Conservation (phyloP, 2,113 vertebrate genomes). For the Aplodontia rufa region DNA sequence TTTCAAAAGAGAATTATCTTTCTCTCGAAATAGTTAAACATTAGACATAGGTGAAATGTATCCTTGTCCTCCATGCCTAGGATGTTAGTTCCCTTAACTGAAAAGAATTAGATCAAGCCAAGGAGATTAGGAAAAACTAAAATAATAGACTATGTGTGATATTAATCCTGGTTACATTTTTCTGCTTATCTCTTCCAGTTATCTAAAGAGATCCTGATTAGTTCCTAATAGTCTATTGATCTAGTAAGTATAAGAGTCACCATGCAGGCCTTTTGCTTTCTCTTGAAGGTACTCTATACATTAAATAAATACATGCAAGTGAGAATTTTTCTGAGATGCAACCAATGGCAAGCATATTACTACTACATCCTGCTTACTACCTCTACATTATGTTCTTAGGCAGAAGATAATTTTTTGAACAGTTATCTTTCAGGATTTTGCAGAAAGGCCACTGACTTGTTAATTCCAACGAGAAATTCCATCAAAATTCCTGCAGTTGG, state of each 20-base stretch:
- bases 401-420: not conserved
- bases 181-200: conserved; percentile 75
- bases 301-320: not conserved
- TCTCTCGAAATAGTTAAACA: not conserved
- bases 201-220: conserved; percentile 23
- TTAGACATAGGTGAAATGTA: conserved; percentile 51
- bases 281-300: not conserved
- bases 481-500: not conserved
- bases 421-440: not conserved
- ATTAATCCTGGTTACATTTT: conserved; percentile 78
- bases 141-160: conserved; percentile 74
- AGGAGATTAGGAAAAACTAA: conserved; percentile 77
- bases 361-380: not conserved
- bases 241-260: not conserved
- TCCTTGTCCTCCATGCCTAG: conserved; percentile 72
- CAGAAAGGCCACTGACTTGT: not conserved
- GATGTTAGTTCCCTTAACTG: conserved; percentile 76
- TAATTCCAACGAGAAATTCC: not conserved
- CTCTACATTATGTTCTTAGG: not conserved
- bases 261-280: not conserved
- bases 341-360: not conserved
- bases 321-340: conserved; percentile 17
- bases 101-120: conserved; percentile 82
- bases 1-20: conserved; percentile 20
- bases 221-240: conserved; percentile 17